Conservation (phyloP, 2,113 vertebrate genomes). For the Vulpes ferrilata region DNA sequence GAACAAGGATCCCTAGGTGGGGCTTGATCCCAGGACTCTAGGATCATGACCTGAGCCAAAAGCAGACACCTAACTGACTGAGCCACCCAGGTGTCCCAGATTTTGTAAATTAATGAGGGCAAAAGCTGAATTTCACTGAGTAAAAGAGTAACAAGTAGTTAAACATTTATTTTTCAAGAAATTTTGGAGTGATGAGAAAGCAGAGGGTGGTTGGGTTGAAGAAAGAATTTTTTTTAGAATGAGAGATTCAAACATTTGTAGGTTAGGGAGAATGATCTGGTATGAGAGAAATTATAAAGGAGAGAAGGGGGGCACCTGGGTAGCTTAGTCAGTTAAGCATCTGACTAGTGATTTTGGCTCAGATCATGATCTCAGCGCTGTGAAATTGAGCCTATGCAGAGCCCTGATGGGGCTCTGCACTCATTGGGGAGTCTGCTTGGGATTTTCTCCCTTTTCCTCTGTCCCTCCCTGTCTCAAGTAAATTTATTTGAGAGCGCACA, state of each 20-base stretch:
- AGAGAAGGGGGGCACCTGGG: background rate
- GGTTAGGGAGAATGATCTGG: background rate
- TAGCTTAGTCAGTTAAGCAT: background rate
- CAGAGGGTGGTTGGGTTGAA: background rate
- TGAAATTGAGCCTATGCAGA: background rate
- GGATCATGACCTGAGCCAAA: no score
- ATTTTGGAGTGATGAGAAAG: conserved; percentile 30
- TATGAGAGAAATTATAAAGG: background rate
- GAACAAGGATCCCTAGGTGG: no score
- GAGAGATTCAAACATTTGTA: background rate
- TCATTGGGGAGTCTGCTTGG: background rate
- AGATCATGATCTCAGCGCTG: background rate
- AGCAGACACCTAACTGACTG: no score
- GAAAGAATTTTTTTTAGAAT: background rate
- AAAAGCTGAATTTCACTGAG: background rate
- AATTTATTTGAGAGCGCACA: background rate
- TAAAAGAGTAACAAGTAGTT: background rate
- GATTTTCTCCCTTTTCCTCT: background rate
- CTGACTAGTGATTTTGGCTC: background rate
- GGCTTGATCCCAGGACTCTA: no score
- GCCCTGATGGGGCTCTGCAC: background rate
- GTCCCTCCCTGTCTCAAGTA: background rate
- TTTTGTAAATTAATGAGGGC: background rate
- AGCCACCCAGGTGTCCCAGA: background rate
- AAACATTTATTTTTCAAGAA: background rate